Evolutionary conservation across 2,888 invertebrate genomes (phyloP).

Genomic region (Drosophila percnosoma): DNA sequence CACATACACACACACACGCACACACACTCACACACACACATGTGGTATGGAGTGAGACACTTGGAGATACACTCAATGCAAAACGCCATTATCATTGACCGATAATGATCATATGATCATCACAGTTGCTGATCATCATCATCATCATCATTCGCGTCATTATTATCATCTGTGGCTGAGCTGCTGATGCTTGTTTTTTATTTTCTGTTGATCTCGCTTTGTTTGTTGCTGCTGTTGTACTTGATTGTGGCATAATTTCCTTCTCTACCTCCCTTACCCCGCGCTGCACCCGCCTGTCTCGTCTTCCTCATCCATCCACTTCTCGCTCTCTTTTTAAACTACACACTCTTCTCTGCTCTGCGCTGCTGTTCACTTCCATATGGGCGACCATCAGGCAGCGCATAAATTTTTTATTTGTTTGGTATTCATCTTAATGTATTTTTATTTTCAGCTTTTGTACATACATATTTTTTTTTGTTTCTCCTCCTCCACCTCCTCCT

Average conservation of each 20-base stretch:
- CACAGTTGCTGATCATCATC: slow-evolving; percentile 24
- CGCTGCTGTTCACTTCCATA: slow-evolving; percentile 6
- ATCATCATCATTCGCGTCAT: slow-evolving; percentile 27
- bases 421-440: slow-evolving; percentile 81
- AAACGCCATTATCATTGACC: slow-evolving; percentile 68
- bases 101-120: slow-evolving; percentile 56
- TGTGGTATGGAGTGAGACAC: slow-evolving; percentile 4
- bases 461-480: slow-evolving; percentile 40
- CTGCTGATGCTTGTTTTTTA: slow-evolving; percentile 27
- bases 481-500: slow-evolving; percentile 16
- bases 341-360: slow-evolving; percentile 1
- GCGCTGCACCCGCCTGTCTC: background rate
- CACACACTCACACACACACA: slow-evolving; percentile 9
- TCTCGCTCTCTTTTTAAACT: slow-evolving; percentile 1
- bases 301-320: background rate
- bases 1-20: slow-evolving; percentile 12
- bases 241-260: slow-evolving; percentile 82
- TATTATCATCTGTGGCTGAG: slow-evolving; percentile 33
- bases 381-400: slow-evolving; percentile 55
- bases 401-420: slow-evolving; percentile 82
- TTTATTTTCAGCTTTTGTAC: slow-evolving; percentile 77
- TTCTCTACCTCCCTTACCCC: slow-evolving; percentile 25
- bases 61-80: slow-evolving; percentile 37
- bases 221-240: slow-evolving; percentile 63
- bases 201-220: slow-evolving; percentile 56